Evolutionary conservation across 2,113 vertebrate species (phyloP).

Genomic region (Ammodytes marinus): DNA sequence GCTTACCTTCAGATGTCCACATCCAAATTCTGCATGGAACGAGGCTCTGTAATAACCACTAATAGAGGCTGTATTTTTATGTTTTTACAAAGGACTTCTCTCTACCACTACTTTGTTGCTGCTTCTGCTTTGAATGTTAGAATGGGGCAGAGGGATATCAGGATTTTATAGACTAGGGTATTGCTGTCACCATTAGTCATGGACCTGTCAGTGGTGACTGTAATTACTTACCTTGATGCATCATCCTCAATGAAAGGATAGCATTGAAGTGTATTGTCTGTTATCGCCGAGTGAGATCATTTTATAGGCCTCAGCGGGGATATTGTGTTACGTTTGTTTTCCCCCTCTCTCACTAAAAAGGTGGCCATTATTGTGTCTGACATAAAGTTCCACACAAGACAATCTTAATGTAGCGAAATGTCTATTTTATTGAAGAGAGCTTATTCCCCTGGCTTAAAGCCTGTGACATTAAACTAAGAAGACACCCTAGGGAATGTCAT

Average conservation of each 20-base stretch:
- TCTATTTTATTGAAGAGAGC: slow-evolving; percentile 17
- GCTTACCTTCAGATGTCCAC: slow-evolving; percentile 71
- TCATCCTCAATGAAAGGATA: slow-evolving; percentile 72
- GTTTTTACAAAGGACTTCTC: slow-evolving; percentile 12
- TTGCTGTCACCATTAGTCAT: slow-evolving; percentile 76
- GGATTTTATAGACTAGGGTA: slow-evolving; percentile 73
- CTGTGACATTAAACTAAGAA: slow-evolving; percentile 14
- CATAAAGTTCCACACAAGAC: slow-evolving; percentile 17
- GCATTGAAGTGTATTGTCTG: slow-evolving; percentile 64
- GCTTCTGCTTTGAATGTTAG: slow-evolving; percentile 45
- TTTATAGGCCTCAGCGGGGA: slow-evolving; percentile 44
- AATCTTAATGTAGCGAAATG: slow-evolving; percentile 38
- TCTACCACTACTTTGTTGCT: slow-evolving; percentile 29
- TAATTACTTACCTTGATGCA: slow-evolving; percentile 73
- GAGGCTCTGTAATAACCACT: slow-evolving; percentile 22
- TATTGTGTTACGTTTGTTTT: slow-evolving; percentile 42
- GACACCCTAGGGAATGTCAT: slow-evolving; percentile 24
- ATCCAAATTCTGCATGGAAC: slow-evolving; percentile 27
- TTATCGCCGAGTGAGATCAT: slow-evolving; percentile 73
- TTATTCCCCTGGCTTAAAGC: slow-evolving; percentile 27
- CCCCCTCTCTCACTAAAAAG: slow-evolving; percentile 4
- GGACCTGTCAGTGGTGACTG: slow-evolving; percentile 74
- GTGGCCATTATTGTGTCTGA: slow-evolving; percentile 17
- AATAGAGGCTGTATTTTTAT: slow-evolving; percentile 27
- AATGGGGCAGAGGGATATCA: slow-evolving; percentile 56